phyloP scores from a whole-genome alignment of 2,113 vertebrate genomes.

The Pterocles orientalis region DNA sequence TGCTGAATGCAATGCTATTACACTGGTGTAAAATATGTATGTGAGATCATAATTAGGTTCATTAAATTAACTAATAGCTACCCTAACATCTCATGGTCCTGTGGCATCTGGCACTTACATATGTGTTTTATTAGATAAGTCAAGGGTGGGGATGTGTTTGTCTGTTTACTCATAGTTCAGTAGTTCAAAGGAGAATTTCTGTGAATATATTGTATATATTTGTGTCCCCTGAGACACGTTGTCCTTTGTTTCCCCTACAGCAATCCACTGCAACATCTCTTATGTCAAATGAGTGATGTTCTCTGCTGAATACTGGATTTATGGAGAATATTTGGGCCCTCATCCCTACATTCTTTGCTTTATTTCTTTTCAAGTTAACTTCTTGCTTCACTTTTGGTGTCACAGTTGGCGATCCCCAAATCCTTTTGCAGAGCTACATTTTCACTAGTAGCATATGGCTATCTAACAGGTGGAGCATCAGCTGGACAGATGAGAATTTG shows the following conservation, averaged over 20 bases:
- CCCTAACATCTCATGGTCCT: neutral
- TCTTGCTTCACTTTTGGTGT: neutral
- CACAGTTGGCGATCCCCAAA: neutral
- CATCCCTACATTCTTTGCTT: neutral
- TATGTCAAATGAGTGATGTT: neutral
- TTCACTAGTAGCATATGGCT: slow-evolving; percentile 27
- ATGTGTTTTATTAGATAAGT: slow-evolving; percentile 33
- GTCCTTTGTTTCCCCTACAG: neutral
- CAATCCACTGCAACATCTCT: neutral
- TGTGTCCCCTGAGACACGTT: neutral
- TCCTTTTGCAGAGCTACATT: slow-evolving; percentile 36
- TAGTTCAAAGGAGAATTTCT: slow-evolving; percentile 48
- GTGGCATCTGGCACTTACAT: slow-evolving; percentile 10
- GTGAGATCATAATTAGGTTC: slow-evolving; percentile 41
- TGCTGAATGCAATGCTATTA: neutral
- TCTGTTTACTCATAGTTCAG: slow-evolving; percentile 54
- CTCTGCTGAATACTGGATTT: neutral
- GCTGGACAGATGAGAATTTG: slow-evolving; percentile 42
- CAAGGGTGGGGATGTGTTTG: neutral
- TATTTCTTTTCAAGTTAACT: neutral
- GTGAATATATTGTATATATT: neutral
- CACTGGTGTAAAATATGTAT: neutral
- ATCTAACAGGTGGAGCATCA: slow-evolving; percentile 54
- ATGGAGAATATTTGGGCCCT: neutral
- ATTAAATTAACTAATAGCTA: slow-evolving; percentile 52